Conservation (phyloP, 2,113 vertebrate species). For the Catharus minimus region DNA sequence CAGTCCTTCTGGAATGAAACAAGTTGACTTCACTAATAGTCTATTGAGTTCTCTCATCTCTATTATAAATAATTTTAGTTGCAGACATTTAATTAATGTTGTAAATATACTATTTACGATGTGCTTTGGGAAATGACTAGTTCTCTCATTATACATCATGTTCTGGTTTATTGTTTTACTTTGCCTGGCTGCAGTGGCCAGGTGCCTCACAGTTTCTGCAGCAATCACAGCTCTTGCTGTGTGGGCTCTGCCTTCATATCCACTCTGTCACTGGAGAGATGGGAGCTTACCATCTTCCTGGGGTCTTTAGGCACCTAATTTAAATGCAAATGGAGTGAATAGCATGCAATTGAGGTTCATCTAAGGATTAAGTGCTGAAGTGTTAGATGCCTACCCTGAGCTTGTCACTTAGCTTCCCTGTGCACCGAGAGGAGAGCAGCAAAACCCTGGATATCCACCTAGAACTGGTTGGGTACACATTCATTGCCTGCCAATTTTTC, state of each 20-base stretch:
- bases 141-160: background rate
- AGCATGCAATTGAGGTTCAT: background rate
- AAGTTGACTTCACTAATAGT: slow-evolving; percentile 51
- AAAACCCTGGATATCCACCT: background rate
- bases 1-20: slow-evolving; percentile 25
- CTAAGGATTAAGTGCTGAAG: background rate
- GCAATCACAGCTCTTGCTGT: background rate
- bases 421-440: background rate
- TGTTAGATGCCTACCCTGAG: background rate
- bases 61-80: slow-evolving; percentile 65
- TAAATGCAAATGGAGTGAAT: background rate
- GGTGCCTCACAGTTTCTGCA: background rate
- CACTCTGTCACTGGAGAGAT: background rate
- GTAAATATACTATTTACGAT: slow-evolving; percentile 50
- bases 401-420: background rate
- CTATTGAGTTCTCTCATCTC: slow-evolving; percentile 40
- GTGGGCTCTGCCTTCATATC: background rate
- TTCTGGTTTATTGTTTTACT: background rate
- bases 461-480: background rate
- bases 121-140: slow-evolving; percentile 11
- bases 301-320: background rate
- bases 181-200: background rate
- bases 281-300: background rate
- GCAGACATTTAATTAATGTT: slow-evolving; percentile 59
- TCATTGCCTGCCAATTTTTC: background rate